Conservation (phyloP, 2,113 vertebrate species). For the Ornithorhynchus anatinus region DNA sequence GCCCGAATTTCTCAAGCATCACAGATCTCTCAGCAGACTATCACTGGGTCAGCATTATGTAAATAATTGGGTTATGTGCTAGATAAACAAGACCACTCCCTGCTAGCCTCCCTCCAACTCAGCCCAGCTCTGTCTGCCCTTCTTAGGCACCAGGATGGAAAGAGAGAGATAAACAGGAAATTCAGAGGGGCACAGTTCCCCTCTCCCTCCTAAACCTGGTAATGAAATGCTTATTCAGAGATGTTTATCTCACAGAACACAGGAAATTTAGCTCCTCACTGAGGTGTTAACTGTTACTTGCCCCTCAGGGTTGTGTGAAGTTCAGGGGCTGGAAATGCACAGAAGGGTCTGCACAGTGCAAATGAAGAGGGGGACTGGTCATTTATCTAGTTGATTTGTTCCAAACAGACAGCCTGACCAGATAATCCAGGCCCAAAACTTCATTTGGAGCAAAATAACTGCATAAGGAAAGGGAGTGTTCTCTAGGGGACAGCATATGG, state of each 20-base stretch:
- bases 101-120: constrained; percentile 17
- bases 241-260: background rate
- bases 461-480: no score
- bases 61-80: background rate
- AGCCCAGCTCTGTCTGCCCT: constrained; percentile 33
- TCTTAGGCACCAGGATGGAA: constrained; percentile 43
- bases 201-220: background rate
- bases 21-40: no score
- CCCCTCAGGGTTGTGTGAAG: constrained; percentile 2
- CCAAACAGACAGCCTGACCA: no score
- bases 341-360: background rate
- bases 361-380: background rate
- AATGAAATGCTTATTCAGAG: background rate
- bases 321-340: background rate
- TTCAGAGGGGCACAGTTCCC: background rate
- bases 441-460: no score
- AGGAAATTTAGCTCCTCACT: background rate
- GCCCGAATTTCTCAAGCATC: no score
- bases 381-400: no score
- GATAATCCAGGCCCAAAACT: no score
- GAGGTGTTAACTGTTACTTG: background rate
- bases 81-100: background rate
- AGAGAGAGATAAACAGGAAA: background rate
- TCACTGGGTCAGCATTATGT: background rate
- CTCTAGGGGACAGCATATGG: no score